Evolutionary conservation across 2,888 invertebrate species (phyloP), one percentile per base, ranked within the genome.

Genomic region (Himalopsyche japonica): DNA sequence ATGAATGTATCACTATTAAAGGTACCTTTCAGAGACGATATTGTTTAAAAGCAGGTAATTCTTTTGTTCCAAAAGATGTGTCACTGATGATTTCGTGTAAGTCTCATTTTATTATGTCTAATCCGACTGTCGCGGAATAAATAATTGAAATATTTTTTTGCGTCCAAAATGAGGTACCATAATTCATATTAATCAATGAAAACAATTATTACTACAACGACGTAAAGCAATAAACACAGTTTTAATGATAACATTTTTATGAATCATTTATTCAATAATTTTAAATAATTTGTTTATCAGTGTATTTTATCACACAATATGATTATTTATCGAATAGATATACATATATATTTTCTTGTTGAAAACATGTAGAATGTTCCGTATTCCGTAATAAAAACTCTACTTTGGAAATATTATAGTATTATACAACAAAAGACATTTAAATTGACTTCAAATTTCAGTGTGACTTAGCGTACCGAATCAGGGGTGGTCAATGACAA

Each of bases 401-500:
- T 7, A 70, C 27, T 27, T 24, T 27, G 12, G 12, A 12, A 8
- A 5, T 12, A 12, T 70, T 15, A 70, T 30, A 70, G 12, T 27
- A 70, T 4, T 12, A 70, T 70, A 12, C 10, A 70, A 70, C 70
- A 30, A 70, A 70, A 70, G 70, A 70, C 70, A 70, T 70, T 70
- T 70, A 70, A 27, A 70, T 70, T 27, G 24, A 70, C 70, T 70
- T 15, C 10, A 70, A 70, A 70, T 27, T 27, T 70, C 15, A 70
- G 12, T 70, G 70, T 70, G 70, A 70, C 70, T 27, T 70, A 70
- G 70, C 82, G 85, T 81, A 81, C 48, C 86, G 30, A 84, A 86
- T 86, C 83, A 77, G 84, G 83, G 82, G 80, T 86, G 81, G 83
- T 76, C 83, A 85, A 85, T 81, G 81, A 57, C 80, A 82, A 37